Base-by-base conservation (phyloP, 2,888 invertebrate genomes). In the Amphipyra berbera region DNA sequence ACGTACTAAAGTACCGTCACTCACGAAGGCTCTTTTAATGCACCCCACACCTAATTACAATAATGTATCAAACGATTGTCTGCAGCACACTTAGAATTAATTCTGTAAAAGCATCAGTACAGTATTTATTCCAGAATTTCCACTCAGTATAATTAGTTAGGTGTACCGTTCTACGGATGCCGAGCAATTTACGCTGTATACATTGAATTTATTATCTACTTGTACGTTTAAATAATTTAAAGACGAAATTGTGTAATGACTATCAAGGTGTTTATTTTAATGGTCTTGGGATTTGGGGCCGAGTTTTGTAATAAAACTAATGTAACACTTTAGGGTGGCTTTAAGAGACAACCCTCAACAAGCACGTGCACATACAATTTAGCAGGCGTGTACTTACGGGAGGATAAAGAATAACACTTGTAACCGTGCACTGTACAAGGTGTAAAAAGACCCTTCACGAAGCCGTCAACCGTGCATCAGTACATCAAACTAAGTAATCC, bases 91-190 rank as follows among this genome's bases (percentile, higher is more conserved):
- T 46, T 33, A 38, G 68, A 73, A 68, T 75, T 75, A 73, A 78
- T 79, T 69, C 49, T 58, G 76, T 73, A 70, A 76, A 75, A 78
- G 78, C 76, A 64, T 66, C 66, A 57, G 6, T 7, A 35, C 37
- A 12, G 55, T 72, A 68, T 78, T 73, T 75, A 75, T 71, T 49
- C 57, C 33, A 48, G 67, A 68, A 76, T 73, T 70, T 65, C 69
- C 68, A 76, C 77, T 80, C 67, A 35, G 77, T 69, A 69, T 80
- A 80, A 80, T 80, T 79, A 80, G 76, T 56, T 64, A 59, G 57
- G 61, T 63, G 62, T 62, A 61, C 50, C 58, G 55, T 60, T 59
- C 58, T 54, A 53, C 37, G 48, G 55, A 56, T 62, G 62, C 61
- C 33, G 52, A 63, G 49, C 57, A 66, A 78, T 72, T 75, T 77